Evolutionary conservation across 2,797 vertebrate species (phyloP), one percentile per base, ranked within the genome.

Genomic region (Linurgus olivaceus): DNA sequence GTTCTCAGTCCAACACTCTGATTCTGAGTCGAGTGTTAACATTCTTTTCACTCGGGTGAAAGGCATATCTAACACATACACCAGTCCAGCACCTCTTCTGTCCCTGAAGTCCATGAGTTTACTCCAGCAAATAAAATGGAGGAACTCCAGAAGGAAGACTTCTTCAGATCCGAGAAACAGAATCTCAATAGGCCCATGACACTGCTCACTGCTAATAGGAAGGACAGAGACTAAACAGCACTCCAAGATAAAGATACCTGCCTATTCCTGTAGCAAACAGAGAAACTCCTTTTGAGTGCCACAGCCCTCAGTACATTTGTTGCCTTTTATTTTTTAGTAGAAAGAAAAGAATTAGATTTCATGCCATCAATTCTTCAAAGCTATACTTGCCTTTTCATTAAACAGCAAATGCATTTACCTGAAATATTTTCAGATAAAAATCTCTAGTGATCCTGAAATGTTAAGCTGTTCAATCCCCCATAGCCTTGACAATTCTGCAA

Each of bases 361-460:
- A 44, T 61, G 68, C 61, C 87, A 90, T 89, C 93, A 96, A 70
- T 91, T 86, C 78, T 93, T 96, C 86, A 93, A 92, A 94, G 75
- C 38, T 74, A 17, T n/a, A 47, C 75, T 92, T 85, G 88, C 80
- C 86, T 97, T 96, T 96, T 93, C 81, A 91, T 96, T 94, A 96
- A 92, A 82, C 11, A 76, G 59, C 57, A 93, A 95, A 91, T 70
- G 85, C 86, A 93, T 74, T 93, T 94, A 93, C 62, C 47, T 86
- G 87, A 94, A 96, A 93, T 92, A 96, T 96, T 96, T 95, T 92
- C 57, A 92, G 75, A 94, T 65, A 86, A 96, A 96, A 93, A 85
- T 85, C 89, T 88, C 92, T 80, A 88, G 72, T 58, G 72, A 96
- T 89, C 61, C 67, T 91, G 75, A 93, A 94, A 85, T 8, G 58